Conservation (phyloP, 2,113 vertebrate species). For the Megaptera novaeangliae region DNA sequence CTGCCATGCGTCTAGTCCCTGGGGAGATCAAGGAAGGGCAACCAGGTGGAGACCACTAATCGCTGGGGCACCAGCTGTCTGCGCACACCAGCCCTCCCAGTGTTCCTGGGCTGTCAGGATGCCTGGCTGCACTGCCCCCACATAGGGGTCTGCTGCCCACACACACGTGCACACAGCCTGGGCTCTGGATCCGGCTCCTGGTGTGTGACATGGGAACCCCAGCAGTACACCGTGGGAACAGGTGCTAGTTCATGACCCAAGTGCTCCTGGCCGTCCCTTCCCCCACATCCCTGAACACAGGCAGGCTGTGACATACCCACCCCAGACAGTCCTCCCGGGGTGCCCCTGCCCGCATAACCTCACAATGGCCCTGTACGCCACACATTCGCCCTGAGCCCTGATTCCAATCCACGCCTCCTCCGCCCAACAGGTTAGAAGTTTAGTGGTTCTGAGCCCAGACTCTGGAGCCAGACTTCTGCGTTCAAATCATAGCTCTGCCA, state of each 20-base stretch:
- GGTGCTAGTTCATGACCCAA: not conserved
- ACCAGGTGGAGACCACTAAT: not conserved
- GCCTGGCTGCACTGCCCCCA: not conserved
- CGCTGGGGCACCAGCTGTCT: not conserved
- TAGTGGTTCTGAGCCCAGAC: not conserved
- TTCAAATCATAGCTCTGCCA: not conserved
- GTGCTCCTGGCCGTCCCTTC: not conserved
- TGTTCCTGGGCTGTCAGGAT: not conserved
- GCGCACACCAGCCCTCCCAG: not conserved
- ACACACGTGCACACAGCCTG: not conserved
- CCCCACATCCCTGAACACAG: not conserved
- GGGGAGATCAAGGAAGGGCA: not conserved
- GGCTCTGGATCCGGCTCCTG: not conserved
- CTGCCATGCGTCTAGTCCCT: not conserved
- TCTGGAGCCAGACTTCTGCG: not conserved
- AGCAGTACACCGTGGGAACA: rapidly evolving
- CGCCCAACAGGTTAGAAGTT: no score
- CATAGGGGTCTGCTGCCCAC: not conserved
- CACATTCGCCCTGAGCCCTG: not conserved
- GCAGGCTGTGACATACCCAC: not conserved
- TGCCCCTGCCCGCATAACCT: not conserved
- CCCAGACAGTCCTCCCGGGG: not conserved
- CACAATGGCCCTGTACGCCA: rapidly evolving
- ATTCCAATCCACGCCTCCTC: not conserved
- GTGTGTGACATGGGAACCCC: no score